Conservation (phyloP, 2,888 invertebrate genomes). For the Clepsis dumicolana region DNA sequence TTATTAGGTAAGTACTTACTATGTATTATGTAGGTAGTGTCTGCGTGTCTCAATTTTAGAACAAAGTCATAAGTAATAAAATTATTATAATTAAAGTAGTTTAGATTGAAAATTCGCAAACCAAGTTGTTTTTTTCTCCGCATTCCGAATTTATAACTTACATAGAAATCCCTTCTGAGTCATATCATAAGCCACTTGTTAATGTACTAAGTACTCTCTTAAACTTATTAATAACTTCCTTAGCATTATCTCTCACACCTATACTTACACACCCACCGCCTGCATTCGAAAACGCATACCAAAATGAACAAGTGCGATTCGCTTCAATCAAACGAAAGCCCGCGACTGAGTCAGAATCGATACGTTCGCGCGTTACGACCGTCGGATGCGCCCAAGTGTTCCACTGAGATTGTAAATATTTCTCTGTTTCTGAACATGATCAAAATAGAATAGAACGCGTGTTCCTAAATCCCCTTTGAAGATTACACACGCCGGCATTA, state of each 20-base stretch:
- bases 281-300: neutral
- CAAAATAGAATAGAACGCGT: slow-evolving; percentile 85
- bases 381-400: slow-evolving; percentile 86
- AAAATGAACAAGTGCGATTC: slow-evolving; percentile 47
- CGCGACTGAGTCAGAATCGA: slow-evolving; percentile 72
- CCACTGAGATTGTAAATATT: slow-evolving; percentile 85
- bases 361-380: slow-evolving; percentile 82
- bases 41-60: too few relatives aligned
- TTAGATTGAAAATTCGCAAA: too few relatives aligned
- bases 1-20: neutral
- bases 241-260: neutral
- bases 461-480: slow-evolving; percentile 86
- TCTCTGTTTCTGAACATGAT: slow-evolving; percentile 85
- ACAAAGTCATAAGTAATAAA: too few relatives aligned
- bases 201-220: too few relatives aligned
- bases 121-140: too few relatives aligned
- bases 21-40: too few relatives aligned
- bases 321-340: slow-evolving; percentile 75
- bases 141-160: too few relatives aligned
- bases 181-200: too few relatives aligned
- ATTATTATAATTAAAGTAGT: too few relatives aligned
- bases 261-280: neutral
- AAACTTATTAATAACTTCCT: neutral
- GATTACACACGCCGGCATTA: slow-evolving; percentile 85
- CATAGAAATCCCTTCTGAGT: too few relatives aligned